Conservation (phyloP, 2,113 vertebrate genomes). For the Cervus canadensis region DNA sequence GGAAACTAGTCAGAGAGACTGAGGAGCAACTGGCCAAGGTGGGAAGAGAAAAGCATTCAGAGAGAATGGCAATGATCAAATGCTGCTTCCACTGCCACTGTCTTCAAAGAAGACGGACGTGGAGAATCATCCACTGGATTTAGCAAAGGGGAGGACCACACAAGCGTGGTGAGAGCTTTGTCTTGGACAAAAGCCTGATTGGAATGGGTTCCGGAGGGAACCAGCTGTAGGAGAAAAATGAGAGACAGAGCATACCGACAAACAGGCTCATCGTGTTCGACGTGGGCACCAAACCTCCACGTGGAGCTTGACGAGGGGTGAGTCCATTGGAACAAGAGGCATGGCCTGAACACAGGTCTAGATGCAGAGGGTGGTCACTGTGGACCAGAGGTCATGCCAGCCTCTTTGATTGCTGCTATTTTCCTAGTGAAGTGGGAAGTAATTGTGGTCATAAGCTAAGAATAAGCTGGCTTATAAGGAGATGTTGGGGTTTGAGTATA, state of each 20-base stretch:
- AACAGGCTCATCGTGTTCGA: neutral
- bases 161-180: neutral
- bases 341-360: neutral
- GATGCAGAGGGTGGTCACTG: neutral
- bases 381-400: fast-evolving
- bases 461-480: neutral
- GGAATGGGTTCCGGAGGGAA: neutral
- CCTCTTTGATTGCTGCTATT: neutral
- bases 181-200: neutral
- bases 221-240: neutral
- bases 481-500: neutral
- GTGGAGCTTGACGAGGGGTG: neutral
- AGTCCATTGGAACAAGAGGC: neutral
- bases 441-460: neutral
- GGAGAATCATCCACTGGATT: neutral
- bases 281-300: neutral
- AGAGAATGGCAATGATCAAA: neutral
- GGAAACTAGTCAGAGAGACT: neutral
- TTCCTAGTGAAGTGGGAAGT: neutral
- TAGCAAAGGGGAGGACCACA: neutral
- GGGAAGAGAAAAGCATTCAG: neutral
- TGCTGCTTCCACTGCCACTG: neutral
- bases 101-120: neutral
- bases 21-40: neutral
- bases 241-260: neutral